Conservation (phyloP, 2,888 invertebrate genomes). For the Drosophila barbarae region DNA sequence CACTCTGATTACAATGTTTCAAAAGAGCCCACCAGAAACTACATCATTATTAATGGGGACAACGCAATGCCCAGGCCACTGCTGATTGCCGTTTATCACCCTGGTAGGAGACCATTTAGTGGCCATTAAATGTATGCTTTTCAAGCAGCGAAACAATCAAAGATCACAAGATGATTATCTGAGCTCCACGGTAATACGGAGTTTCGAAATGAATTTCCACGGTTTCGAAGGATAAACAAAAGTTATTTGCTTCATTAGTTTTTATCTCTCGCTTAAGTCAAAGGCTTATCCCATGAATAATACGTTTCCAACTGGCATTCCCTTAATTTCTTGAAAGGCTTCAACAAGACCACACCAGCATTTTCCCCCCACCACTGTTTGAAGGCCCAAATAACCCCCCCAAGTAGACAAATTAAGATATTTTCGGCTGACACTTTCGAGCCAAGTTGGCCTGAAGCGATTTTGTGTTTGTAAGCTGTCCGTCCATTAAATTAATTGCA, state of each 20-base stretch:
- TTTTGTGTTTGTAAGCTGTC: conserved; percentile 22
- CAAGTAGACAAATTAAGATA: conserved; percentile 20
- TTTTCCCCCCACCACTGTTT: background rate
- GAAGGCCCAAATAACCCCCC: background rate
- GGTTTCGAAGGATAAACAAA: background rate
- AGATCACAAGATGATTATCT: background rate
- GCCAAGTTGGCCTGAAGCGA: background rate
- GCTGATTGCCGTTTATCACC: conserved; percentile 10
- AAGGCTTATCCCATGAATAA: background rate
- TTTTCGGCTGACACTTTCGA: conserved; percentile 17
- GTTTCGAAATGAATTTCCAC: background rate
- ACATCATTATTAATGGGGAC: conserved; percentile 25
- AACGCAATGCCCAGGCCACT: background rate
- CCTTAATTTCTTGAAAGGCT: background rate
- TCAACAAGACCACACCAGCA: background rate
- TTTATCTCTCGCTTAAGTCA: background rate
- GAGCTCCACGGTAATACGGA: background rate
- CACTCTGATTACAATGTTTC: conserved; percentile 55
- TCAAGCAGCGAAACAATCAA: background rate
- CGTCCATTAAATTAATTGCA: conserved; percentile 39
- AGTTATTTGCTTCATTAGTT: background rate
- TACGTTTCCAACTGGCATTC: background rate
- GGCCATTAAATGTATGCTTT: background rate
- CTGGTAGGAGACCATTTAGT: background rate
- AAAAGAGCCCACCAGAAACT: conserved; percentile 11